phyloP scores from a whole-genome alignment of 1,140 invertebrate genomes.

The Temnothorax nylanderi region DNA sequence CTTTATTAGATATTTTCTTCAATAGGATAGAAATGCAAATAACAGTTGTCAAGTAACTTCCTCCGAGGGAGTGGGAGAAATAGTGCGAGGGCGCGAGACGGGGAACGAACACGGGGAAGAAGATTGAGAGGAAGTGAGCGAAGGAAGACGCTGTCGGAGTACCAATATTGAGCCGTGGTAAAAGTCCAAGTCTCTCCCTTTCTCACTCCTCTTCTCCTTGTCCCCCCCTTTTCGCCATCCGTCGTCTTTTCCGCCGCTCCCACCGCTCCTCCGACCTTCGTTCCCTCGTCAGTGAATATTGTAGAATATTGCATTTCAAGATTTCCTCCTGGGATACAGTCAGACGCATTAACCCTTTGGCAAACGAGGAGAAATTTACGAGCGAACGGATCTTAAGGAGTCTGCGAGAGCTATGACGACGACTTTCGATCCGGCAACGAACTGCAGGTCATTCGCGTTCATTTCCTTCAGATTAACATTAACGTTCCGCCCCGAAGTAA shows the following conservation, averaged over 20 bases:
- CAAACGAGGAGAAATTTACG: conserved; percentile 66
- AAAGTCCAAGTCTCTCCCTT: conserved; percentile 74
- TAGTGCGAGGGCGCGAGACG: conserved; percentile 43
- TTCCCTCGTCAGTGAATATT: conserved; percentile 75
- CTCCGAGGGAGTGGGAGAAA: conserved; percentile 64
- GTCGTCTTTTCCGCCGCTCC: conserved; percentile 59
- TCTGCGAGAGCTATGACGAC: conserved; percentile 37
- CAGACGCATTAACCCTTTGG: conserved; percentile 74
- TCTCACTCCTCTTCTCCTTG: conserved; percentile 14
- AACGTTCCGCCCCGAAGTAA: conserved; percentile 46
- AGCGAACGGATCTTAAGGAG: conserved; percentile 59
- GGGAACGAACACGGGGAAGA: conserved; percentile 54
- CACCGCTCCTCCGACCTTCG: conserved; percentile 58
- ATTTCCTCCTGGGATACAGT: conserved; percentile 70
- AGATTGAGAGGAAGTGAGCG: conserved; percentile 71
- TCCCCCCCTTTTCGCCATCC: conserved; percentile 35
- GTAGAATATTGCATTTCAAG: conserved; percentile 77
- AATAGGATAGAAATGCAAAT: conserved; percentile 82
- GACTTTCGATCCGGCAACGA: conserved; percentile 53
- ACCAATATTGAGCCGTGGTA: conserved; percentile 81
- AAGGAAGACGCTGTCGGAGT: conserved; percentile 71
- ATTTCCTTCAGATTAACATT: conserved; percentile 57
- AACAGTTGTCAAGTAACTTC: conserved; percentile 81
- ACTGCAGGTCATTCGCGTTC: conserved; percentile 46
- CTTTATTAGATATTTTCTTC: conserved; percentile 83